Evolutionary conservation across 2,113 vertebrate genomes (phyloP), one percentile per base, ranked within the genome.

Genomic region (Chlorocebus sabaeus): DNA sequence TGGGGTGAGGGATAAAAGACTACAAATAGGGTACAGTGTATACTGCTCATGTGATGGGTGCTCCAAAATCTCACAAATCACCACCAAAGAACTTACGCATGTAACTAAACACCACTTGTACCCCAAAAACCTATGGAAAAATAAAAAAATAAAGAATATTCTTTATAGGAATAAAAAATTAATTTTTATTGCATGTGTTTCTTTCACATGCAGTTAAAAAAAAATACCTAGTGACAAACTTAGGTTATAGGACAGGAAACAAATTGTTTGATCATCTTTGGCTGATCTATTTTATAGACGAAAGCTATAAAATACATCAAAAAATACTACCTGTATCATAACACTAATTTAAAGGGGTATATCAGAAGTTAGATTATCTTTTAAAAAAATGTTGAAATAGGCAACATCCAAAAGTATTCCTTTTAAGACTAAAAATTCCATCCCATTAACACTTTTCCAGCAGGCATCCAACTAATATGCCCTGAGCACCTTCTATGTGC

Each of bases 391-490:
- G 12, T 50, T 79, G 5, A 95, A 87, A 75, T 48, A 78, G 12
- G 38, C 23, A 91, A 85, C 18, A 70, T 38, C 48, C 85, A 80
- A 61, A 16, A 59, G 50, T 75, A 92, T 68, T 93, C 22, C 50
- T 81, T 92, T 93, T 59, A 93, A 67, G 11, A 83, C 76, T 70
- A 93, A 91, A 95, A 94, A 87, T 86, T 92, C 57, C 93, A 40
- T 38, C 16, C 1, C 61, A 9, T 80, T 95, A 93, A 50, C 16
- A 64, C 8, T 89, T 89, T 81, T 6, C 40, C 27, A 43, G 30
- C 13, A 90, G 35, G 25, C 20, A 85, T 55, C 40, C 43, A 90
- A 52, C 57, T 50, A 73, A 82, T 78, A 78, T 67, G 93, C 38
- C 48, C 30, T 86, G 45, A 87, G n/a, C 55, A 79, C 1, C 9